Percentiles rank a stretch among this genome's conserved stretches.
Evolutionary conservation across 2,888 invertebrate genomes (phyloP).

Genomic region (Cephus pygmeus): DNA sequence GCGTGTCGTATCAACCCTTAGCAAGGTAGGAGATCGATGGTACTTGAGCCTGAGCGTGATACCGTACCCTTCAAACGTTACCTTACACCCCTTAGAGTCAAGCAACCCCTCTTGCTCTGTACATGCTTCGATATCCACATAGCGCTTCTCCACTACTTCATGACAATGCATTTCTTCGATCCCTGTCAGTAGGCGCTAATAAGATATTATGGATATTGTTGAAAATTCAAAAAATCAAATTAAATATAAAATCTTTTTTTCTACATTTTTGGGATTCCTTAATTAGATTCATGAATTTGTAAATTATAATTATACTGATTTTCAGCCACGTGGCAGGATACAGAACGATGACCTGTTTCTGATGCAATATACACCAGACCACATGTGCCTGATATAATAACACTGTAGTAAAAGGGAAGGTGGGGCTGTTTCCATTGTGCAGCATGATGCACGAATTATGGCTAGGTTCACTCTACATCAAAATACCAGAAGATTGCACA

Average conservation of each 20-base stretch:
- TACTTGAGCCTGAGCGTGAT: conserved; percentile 49
- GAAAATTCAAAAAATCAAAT: neutral
- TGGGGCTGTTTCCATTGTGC: neutral
- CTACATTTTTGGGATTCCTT: neutral
- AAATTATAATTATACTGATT: neutral
- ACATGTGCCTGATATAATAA: neutral
- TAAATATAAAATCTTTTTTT: neutral
- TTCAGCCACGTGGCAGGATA: neutral
- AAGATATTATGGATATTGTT: conserved; percentile 33
- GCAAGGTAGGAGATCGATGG: conserved; percentile 51
- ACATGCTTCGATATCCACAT: conserved; percentile 32
- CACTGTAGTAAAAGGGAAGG: neutral
- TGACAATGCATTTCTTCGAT: conserved; percentile 49
- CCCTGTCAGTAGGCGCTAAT: conserved; percentile 23
- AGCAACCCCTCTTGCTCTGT: conserved; percentile 20
- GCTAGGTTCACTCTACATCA: neutral
- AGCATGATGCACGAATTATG: neutral
- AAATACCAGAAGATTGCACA: neutral
- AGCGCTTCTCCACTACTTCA: conserved; percentile 44
- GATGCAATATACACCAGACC: neutral
- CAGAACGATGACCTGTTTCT: neutral
- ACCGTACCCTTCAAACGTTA: conserved; percentile 44
- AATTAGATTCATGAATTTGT: neutral
- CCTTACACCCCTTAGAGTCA: conserved; percentile 33
- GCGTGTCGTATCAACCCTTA: conserved; percentile 57